Percentiles rank a stretch among this genome's conserved stretches.
phyloP scores from a whole-genome alignment of 2,113 vertebrate species.

The Sapajus apella region DNA sequence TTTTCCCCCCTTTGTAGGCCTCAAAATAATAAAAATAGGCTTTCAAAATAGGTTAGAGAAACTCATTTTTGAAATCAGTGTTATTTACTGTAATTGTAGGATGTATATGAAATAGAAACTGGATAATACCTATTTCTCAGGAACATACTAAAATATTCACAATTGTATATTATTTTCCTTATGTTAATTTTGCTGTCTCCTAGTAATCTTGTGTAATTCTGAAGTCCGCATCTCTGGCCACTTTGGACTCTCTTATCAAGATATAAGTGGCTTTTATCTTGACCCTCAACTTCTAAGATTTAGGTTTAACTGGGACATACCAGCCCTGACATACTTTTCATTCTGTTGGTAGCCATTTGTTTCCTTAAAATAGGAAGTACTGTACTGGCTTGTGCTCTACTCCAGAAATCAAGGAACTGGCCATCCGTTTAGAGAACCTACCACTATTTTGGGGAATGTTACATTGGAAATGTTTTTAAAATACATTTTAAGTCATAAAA shows the following conservation, averaged over 20 bases:
- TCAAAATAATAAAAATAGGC: neutral
- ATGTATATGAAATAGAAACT: neutral
- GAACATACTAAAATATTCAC: neutral
- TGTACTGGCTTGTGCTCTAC: neutral
- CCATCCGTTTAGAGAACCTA: neutral
- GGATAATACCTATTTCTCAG: neutral
- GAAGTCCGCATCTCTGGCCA: neutral
- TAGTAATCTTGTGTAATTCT: neutral
- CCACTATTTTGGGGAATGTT: neutral
- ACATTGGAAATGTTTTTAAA: neutral
- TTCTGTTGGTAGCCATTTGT: neutral
- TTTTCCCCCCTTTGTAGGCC: neutral
- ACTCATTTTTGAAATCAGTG: slow-evolving; percentile 19
- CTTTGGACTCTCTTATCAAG: neutral
- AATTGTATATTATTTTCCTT: neutral
- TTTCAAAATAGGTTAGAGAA: slow-evolving; percentile 44
- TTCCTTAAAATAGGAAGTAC: neutral
- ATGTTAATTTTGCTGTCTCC: neutral
- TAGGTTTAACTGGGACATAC: neutral
- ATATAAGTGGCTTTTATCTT: neutral
- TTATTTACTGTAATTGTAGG: neutral
- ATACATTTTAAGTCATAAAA: neutral
- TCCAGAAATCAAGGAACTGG: neutral
- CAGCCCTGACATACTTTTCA: neutral
- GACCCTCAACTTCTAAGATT: neutral